A percentile compares a stretch with the other conserved stretches of the same genome.
phyloP scores from a whole-genome alignment of 2,888 invertebrate genomes.

The Agonopterix subpropinquella region DNA sequence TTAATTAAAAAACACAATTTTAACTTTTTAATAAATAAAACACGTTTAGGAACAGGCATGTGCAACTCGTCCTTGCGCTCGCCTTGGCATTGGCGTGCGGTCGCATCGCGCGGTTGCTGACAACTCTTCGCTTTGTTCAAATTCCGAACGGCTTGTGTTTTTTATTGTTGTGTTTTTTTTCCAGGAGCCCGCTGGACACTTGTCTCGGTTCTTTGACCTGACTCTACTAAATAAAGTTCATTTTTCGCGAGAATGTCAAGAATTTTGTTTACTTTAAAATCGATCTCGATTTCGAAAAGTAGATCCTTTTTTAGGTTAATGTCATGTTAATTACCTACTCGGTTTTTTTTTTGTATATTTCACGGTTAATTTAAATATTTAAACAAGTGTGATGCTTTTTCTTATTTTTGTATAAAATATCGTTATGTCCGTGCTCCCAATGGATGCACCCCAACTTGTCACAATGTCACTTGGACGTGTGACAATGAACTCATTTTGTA shows the following conservation, averaged over 20 bases:
- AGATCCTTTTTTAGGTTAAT: too few species aligned
- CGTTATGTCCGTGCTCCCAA: too few species aligned
- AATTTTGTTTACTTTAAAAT: constrained; percentile 14
- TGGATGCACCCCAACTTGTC: too few species aligned
- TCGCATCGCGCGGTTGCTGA: constrained; percentile 43
- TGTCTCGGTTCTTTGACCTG: constrained; percentile 18
- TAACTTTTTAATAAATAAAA: constrained; percentile 8
- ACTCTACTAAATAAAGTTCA: neutral
- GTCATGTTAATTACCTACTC: neutral
- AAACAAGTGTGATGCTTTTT: too few species aligned
- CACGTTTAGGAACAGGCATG: constrained; percentile 19
- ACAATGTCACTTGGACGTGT: too few species aligned
- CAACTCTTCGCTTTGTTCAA: constrained; percentile 69
- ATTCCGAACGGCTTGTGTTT: constrained; percentile 38
- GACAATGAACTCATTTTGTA: too few species aligned
- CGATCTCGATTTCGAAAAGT: too few species aligned
- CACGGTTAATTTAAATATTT: too few species aligned
- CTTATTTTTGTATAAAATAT: too few species aligned
- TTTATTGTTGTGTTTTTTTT: constrained; percentile 38
- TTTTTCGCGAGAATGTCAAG: constrained; percentile 13
- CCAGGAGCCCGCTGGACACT: constrained; percentile 10
- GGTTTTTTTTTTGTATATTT: neutral
- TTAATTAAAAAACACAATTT: constrained; percentile 8
- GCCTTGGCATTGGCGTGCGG: constrained; percentile 60
- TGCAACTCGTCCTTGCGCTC: constrained; percentile 51